Base-by-base conservation (phyloP, 2,113 vertebrate species). In the Trochalopteron elliotii region DNA sequence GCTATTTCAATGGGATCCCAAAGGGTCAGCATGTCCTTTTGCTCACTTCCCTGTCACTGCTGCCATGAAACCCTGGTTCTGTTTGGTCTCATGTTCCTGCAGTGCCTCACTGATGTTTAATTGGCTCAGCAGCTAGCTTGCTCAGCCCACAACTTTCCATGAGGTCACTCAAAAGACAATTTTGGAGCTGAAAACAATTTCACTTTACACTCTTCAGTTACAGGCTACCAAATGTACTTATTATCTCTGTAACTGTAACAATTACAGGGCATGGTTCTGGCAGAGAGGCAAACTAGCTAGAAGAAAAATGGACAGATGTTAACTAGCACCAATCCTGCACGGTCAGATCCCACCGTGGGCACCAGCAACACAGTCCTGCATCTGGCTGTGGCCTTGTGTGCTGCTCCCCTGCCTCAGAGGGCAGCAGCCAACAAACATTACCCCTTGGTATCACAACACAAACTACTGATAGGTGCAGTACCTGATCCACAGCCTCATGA, bases 91-190 rank as follows among this genome's bases (percentile, higher is more conserved):
- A 1, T 0, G 53, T 8, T 89, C 35, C 67, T 27, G 44, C 14
- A 76, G 40, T 1, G 0, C n/a, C 61, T 61, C 65, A 12, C 28
- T 30, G 14, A 23, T 2, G 1, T 52, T 45, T 9, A 18, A 39
- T 2, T 0, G 0, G 22, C 40, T 64, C n/a, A 2, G 4, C 27
- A 37, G 47, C 10, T 0, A 0, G 40, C 44, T 83, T 15, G 2
- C 22, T 53, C 78, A 71, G 45, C 20, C 37, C 20, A 2, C 2
- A 22, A 5, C n/a, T 59, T 83, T 40, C 37, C 35, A 15, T 4
- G 10, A 63, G 17, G 35, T 25, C 44, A 52, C 25, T 44, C 89
- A 70, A 84, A 94, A 71, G 0, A 22, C 68, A 50, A 5, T 57
- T 79, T 53, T 52, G 68, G 44, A 81, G 35, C 50, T 45, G 20